These are phyloP conservation scores for Indri indri DNA, from an alignment of 2,113 vertebrate genomes.

Conservation along the genomic window DNA sequence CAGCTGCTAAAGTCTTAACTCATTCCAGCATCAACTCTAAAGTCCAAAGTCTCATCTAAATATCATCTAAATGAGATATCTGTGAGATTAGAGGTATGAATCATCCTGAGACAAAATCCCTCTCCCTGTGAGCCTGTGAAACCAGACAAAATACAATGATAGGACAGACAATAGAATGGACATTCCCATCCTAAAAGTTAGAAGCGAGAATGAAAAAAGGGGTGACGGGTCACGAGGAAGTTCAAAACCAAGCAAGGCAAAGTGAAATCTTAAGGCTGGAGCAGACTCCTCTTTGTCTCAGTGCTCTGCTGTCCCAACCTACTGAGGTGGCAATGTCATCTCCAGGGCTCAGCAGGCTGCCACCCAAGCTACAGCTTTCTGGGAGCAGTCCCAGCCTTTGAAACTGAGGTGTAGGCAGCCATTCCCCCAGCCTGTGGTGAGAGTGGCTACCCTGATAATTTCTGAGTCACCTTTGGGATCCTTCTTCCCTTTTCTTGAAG, in stretches of 20 bases:
- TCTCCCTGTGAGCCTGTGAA: neutral
- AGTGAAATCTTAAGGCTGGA: neutral
- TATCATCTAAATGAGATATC: neutral
- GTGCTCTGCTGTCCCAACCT: neutral
- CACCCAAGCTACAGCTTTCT: neutral
- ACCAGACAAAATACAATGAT: neutral
- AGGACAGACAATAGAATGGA: neutral
- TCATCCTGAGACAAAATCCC: neutral
- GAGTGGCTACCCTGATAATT: neutral
- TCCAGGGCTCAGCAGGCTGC: neutral
- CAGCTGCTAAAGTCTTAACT: neutral
- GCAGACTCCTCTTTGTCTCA: neutral
- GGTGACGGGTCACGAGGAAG: neutral
- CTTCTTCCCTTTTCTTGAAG: neutral
- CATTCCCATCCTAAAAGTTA: neutral
- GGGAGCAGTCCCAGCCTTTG: neutral
- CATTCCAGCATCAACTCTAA: neutral
- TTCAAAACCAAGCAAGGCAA: neutral
- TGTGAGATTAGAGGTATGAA: neutral
- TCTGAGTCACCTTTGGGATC: neutral
- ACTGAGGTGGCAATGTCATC: neutral
- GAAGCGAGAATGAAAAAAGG: neutral
- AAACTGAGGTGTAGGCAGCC: neutral
- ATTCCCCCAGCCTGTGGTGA: neutral
- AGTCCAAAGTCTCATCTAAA: neutral